Conservation (phyloP, 2,797 vertebrate species). For the Epinephelus awoara region DNA sequence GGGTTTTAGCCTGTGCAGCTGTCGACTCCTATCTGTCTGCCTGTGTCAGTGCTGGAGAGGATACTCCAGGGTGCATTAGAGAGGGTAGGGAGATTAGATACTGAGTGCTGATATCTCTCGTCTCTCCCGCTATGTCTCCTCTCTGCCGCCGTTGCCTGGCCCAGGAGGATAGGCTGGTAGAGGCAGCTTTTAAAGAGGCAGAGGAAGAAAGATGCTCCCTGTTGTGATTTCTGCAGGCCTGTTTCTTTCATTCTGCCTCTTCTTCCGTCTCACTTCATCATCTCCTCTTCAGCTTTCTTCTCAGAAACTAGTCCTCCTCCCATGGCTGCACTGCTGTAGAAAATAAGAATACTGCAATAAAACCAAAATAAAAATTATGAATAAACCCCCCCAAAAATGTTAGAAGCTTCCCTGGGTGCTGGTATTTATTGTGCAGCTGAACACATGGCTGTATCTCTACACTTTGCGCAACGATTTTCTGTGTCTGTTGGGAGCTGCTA, state of each 20-base stretch:
- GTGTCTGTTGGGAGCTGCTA: constrained; percentile 44
- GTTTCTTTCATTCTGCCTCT: constrained; percentile 53
- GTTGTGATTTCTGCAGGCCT: constrained; percentile 66
- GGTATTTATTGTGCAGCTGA: constrained; percentile 11
- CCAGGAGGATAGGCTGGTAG: constrained; percentile 63
- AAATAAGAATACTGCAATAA: constrained; percentile 38
- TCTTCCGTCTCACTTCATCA: constrained; percentile 37
- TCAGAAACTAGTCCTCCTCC: constrained; percentile 35
- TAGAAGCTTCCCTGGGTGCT: not conserved
- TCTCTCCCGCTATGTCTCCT: constrained; percentile 51
- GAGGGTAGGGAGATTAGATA: constrained; percentile 80
- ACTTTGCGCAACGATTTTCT: constrained; percentile 14
- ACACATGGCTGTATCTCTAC: constrained; percentile 1
- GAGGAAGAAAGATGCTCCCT: constrained; percentile 67
- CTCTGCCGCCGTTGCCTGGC: constrained; percentile 45
- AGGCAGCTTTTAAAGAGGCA: constrained; percentile 65
- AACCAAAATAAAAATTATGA: constrained; percentile 10
- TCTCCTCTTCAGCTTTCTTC: constrained; percentile 41
- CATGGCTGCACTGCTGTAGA: constrained; percentile 43
- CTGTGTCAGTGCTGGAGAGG: constrained; percentile 63
- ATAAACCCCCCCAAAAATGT: not conserved
- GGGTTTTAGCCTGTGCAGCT: constrained; percentile 61
- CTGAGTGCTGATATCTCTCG: constrained; percentile 72
- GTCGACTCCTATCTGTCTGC: constrained; percentile 63
- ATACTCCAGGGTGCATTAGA: constrained; percentile 77